Percentiles rank a stretch among this genome's conserved stretches.
Evolutionary conservation across 2,797 vertebrate genomes (phyloP).

Genomic region (Xenentodon cancila): DNA sequence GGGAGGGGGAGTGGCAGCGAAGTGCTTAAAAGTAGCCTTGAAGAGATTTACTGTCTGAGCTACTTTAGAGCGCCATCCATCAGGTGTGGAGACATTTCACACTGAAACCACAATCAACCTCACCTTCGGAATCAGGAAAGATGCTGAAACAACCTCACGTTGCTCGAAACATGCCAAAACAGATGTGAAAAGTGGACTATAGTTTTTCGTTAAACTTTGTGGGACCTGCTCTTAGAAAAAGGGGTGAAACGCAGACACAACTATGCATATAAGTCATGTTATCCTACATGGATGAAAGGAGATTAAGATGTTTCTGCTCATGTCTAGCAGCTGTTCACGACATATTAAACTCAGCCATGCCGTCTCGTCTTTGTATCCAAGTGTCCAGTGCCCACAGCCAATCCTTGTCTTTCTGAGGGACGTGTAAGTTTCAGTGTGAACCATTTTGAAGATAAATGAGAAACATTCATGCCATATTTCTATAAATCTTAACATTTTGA

Average conservation of each 20-base stretch:
- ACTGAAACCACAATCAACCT: conserved; percentile 20
- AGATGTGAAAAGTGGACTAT: conserved; percentile 12
- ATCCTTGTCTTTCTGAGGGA: conserved; percentile 8
- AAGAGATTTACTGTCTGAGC: conserved; percentile 56
- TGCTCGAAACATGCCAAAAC: conserved; percentile 3
- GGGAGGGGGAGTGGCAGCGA: conserved; percentile 44
- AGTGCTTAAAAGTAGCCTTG: conserved; percentile 48
- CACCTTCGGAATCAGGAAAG: conserved; percentile 10
- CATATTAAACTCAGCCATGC: conserved; percentile 17
- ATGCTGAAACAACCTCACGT: neutral
- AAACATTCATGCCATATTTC: conserved; percentile 11
- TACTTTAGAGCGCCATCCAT: conserved; percentile 55
- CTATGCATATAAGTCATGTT: conserved; percentile 42
- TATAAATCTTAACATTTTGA: conserved; percentile 42
- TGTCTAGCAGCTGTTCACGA: conserved; percentile 48
- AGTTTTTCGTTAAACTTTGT: conserved; percentile 41
- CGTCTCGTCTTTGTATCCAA: conserved; percentile 24
- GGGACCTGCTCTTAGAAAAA: conserved; percentile 46
- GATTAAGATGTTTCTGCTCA: conserved; percentile 58
- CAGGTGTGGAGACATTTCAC: conserved; percentile 35
- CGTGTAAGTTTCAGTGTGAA: conserved; percentile 9
- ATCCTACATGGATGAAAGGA: conserved; percentile 40
- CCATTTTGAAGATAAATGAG: conserved; percentile 25
- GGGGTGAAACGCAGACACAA: conserved; percentile 40
- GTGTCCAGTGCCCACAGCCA: conserved; percentile 4